Percentiles rank a stretch among this genome's conserved stretches.
These are phyloP conservation scores for Drosophila navojoa DNA, from an alignment of 1,140 invertebrate species.

Conservation along the genomic window DNA sequence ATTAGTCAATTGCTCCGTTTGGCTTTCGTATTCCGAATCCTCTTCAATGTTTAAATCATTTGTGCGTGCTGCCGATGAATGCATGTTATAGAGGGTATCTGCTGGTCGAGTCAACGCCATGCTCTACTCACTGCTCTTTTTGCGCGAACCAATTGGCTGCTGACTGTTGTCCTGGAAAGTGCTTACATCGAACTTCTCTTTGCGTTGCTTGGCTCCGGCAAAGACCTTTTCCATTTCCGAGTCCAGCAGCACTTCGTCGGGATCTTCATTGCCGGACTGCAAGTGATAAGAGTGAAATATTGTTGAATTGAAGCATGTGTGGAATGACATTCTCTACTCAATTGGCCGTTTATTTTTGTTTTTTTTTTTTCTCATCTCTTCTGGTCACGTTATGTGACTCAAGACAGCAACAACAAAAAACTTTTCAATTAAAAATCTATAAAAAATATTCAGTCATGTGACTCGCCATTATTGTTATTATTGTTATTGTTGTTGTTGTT, in stretches of 20 bases:
- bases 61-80: slow-evolving; percentile 54
- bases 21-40: slow-evolving; percentile 79
- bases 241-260: slow-evolving; percentile 88
- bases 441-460: slow-evolving; percentile 64
- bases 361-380: neutral
- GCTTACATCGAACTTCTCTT: slow-evolving; percentile 87
- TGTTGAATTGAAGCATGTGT: neutral
- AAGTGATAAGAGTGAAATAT: slow-evolving; percentile 32
- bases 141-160: slow-evolving; percentile 83
- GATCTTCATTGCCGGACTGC: slow-evolving; percentile 86
- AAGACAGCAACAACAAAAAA: slow-evolving; percentile 54
- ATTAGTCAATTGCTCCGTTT: slow-evolving; percentile 71
- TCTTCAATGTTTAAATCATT: slow-evolving; percentile 81
- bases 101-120: too few species aligned
- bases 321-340: slow-evolving; percentile 40
- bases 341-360: too few species aligned
- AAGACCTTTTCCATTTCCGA: slow-evolving; percentile 92
- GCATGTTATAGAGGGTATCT: neutral
- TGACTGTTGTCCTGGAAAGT: slow-evolving; percentile 85
- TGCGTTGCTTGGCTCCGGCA: slow-evolving; percentile 82
- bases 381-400: slow-evolving; percentile 68
- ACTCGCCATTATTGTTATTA: slow-evolving; percentile 43
- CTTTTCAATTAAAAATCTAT: slow-evolving; percentile 82
- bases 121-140: slow-evolving; percentile 79
- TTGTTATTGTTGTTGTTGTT: slow-evolving; percentile 5